Conservation (phyloP, 2,797 vertebrate genomes). For the Mastacembelus armatus region DNA sequence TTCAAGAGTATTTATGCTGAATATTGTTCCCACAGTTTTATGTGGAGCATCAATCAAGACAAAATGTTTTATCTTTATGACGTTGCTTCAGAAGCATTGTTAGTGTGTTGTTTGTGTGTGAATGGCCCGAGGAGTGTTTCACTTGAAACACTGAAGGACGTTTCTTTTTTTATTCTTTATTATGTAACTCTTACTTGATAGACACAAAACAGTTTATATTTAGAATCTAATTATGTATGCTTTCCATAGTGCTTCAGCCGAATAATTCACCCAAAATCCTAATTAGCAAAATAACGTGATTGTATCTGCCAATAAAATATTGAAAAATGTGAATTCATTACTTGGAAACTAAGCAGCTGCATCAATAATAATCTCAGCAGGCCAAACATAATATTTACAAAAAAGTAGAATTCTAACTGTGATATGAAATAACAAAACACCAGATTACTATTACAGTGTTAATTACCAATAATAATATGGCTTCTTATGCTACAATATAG, state of each 20-base stretch:
- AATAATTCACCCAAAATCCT: not conserved
- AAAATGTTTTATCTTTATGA: slow-evolving; percentile 33
- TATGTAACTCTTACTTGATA: slow-evolving; percentile 15
- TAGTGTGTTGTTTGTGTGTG: slow-evolving; percentile 19
- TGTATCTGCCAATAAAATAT: too few species aligned
- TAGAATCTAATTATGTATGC: not conserved
- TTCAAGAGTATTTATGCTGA: slow-evolving; percentile 20
- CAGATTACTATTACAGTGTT: too few species aligned
- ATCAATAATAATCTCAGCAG: too few species aligned
- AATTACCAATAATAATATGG: too few species aligned
- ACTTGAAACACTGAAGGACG: slow-evolving; percentile 7
- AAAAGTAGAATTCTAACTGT: too few species aligned
- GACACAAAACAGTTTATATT: slow-evolving; percentile 6
- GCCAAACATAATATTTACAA: too few species aligned
- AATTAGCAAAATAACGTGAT: too few species aligned
- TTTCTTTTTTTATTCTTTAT: not conserved
- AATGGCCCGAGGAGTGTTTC: slow-evolving; percentile 6
- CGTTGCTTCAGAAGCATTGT: slow-evolving; percentile 18
- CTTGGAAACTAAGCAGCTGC: too few species aligned
- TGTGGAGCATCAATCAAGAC: slow-evolving; percentile 9
- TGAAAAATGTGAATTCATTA: too few species aligned
- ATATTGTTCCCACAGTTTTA: slow-evolving; percentile 24
- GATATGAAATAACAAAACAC: too few species aligned
- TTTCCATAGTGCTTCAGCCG: not conserved
- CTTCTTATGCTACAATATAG: too few species aligned